phyloP scores from a whole-genome alignment of 1,140 invertebrate genomes.

The Neodiprion lecontei region DNA sequence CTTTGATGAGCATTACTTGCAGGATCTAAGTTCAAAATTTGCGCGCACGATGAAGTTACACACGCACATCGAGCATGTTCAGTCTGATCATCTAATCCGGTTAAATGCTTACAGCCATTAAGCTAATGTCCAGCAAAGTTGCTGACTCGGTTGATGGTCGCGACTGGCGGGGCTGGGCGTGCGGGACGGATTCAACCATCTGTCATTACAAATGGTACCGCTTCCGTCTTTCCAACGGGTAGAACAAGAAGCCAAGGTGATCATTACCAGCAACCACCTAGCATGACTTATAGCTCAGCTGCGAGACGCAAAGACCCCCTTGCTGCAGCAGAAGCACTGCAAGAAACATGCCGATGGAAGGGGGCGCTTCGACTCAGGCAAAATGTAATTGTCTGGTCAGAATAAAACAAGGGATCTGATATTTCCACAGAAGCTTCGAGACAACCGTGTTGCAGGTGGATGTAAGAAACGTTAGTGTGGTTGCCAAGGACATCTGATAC shows the following conservation, averaged over 20 bases:
- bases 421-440: not conserved
- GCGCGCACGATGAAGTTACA: not conserved
- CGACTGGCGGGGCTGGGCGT: not conserved
- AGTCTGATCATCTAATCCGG: not conserved
- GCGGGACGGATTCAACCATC: constrained; percentile 4
- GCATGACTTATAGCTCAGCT: constrained; percentile 46
- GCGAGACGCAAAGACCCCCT: not conserved
- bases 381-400: constrained; percentile 40
- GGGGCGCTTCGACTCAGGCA: constrained; percentile 33
- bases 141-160: not conserved
- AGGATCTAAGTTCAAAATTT: too few species aligned
- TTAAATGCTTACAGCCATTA: not conserved
- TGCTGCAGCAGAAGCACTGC: not conserved
- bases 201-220: constrained; percentile 7
- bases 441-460: not conserved
- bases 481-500: constrained; percentile 4
- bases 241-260: constrained; percentile 49
- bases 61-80: not conserved
- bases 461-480: not conserved
- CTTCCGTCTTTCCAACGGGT: constrained; percentile 29
- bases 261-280: constrained; percentile 51
- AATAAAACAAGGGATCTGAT: not conserved
- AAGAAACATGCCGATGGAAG: constrained; percentile 21
- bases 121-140: not conserved
- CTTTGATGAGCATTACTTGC: too few species aligned